Conservation (phyloP, 2,888 invertebrate species). For the Coremacera marginata region DNA sequence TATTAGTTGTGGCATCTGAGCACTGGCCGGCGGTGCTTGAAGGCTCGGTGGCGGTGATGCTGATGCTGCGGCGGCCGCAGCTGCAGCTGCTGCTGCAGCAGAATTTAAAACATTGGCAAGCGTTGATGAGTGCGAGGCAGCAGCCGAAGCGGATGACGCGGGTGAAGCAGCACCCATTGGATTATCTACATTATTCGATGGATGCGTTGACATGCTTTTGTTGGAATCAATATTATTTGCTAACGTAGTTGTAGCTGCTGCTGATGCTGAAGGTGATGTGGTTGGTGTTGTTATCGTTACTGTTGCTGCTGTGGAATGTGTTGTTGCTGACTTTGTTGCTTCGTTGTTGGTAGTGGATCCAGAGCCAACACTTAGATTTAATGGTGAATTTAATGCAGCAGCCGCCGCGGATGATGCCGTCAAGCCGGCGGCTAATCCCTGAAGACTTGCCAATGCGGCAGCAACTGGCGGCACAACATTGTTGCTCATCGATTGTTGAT, state of each 20-base stretch:
- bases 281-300: conserved; percentile 14
- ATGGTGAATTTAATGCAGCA: conserved; percentile 82
- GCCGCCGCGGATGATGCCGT: conserved; percentile 66
- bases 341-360: conserved; percentile 47
- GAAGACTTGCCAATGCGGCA: conserved; percentile 76
- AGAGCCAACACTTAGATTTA: conserved; percentile 83
- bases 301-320: conserved; percentile 17
- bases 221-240: conserved; percentile 43
- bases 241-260: conserved; percentile 44
- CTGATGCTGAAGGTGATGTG: conserved; percentile 6
- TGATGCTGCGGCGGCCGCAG: conserved; percentile 60
- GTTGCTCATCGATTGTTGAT: conserved; percentile 62
- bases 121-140: conserved; percentile 48
- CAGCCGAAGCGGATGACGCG: conserved; percentile 43
- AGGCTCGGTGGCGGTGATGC: conserved; percentile 68
- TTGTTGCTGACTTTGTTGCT: conserved; percentile 6
- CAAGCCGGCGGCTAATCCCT: conserved; percentile 70
- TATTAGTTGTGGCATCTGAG: conserved; percentile 88
- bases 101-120: conserved; percentile 62
- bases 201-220: conserved; percentile 54
- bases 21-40: conserved; percentile 62
- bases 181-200: conserved; percentile 43
- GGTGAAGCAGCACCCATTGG: conserved; percentile 39
- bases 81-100: conserved; percentile 54
- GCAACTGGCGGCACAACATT: conserved; percentile 71